Base-by-base conservation (phyloP, 2,797 vertebrate species). In the Allobates femoralis region DNA sequence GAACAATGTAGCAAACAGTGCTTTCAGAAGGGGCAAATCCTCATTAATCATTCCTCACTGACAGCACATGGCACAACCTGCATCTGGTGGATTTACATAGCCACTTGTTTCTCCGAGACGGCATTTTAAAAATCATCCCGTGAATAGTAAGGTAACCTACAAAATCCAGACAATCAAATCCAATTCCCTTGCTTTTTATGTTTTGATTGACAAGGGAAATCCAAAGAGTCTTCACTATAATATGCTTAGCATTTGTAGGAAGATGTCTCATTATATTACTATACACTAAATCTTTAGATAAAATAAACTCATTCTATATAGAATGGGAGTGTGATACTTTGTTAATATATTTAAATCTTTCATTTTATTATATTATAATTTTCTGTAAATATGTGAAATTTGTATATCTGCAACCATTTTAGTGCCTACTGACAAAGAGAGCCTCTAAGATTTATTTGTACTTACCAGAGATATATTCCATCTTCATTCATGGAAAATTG, bases 11-110 rank as follows among this genome's bases (percentile, higher is more conserved):
- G 94, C 93, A 94, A 94, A 94, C 93, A 88, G 92, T 93, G 93
- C 94, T 95, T 94, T 95, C 94, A 94, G 93, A 92, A 91, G 94
- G 94, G 94, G 94, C 91, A 94, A 95, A 94, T 94, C 94, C 95
- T 96, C 95, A 96, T 95, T 96, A 96, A 96, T 96, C 95, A 96
- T 94, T 94, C 92, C 92, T 93, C 91, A 91, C 94, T 95, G 95
- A 95, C 95, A 96, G 94, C 94, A 93, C 93, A 94, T 94, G 94
- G 91, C 93, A 94, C 93, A 94, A 95, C 94, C 93, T 95, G 94
- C 94, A 94, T 95, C 94, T 95, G 94, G 91, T 91, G 89, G 89
- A 90, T 91, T 89, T 93, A 92, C 92, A 90, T 91, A 82, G 60
- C 75, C 79, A 89, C 88, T 79, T 89, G 92, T 90, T 93, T 91